Base-by-base conservation (phyloP, 2,797 vertebrate species). In the Chrosomus eos region DNA sequence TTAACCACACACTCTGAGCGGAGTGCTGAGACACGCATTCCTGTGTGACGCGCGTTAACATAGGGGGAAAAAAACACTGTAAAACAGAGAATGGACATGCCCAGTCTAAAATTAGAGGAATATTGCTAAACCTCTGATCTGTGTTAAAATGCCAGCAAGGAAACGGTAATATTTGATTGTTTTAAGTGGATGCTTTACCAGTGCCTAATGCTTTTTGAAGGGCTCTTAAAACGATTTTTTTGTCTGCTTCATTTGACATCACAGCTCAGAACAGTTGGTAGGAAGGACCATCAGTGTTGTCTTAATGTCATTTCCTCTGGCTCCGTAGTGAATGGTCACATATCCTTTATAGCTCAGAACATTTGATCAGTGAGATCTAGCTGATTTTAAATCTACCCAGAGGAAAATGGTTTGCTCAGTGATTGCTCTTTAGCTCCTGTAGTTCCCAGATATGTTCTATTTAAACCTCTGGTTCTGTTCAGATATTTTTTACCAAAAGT, bases 21-120 rank as follows among this genome's bases (percentile, higher is more conserved):
- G 91, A 92, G 88, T 93, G 94, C 94, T 94, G 93, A 94, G 89
- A 88, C 60, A 85, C 82, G 91, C 93, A 95, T 95, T 95, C 93
- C 93, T 70, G 53, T 85, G 58, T 86, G 88, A 89, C 78, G 70
- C 21, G 74, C 85, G n/a, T 73, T 84, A 53, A 70, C 33, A 72
- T 80, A 79, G 89, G 81, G 40, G 80, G 28, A 53, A 72, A 78
- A 51, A 26, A 62, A 0, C 40, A 67, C 40, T 80, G 18, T 74
- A 40, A 82, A 60, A 31, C 85, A 88, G 80, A 78, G 81, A 80
- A 80, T 45, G 68, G 86, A 74, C 21, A 68, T 73, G 72, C 67
- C 83, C 86, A 90, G 90, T 88, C 88, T 80, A 91, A 26, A 86
- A 76, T 48, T 16, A 70, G 43, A 84, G 36, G 40, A 55, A 18